Evolutionary conservation across 2,797 vertebrate genomes (phyloP).

Genomic region (Knipowitschia caucasica): DNA sequence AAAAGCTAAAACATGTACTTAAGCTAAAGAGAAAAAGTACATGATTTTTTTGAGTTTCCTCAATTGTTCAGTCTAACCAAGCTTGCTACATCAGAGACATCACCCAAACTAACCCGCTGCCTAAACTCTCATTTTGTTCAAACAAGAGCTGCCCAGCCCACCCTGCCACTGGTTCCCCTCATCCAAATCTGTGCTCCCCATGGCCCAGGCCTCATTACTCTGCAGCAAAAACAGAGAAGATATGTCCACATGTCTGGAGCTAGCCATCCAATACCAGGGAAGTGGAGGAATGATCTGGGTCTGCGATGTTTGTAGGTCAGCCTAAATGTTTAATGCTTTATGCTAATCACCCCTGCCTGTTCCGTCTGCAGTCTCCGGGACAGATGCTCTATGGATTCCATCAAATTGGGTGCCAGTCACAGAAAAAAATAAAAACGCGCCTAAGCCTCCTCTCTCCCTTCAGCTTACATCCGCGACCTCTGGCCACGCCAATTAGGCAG

Average conservation of each 20-base stretch:
- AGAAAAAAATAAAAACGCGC: constrained; percentile 21
- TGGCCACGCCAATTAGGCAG: constrained; percentile 70
- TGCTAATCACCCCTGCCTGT: constrained; percentile 59
- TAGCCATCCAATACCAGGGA: constrained; percentile 27
- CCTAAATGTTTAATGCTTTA: constrained; percentile 79
- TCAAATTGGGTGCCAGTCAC: constrained; percentile 1
- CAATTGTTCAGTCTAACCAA: neutral
- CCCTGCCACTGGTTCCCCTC: constrained; percentile 14
- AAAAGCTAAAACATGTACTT: too few species aligned
- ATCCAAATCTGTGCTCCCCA: constrained; percentile 27
- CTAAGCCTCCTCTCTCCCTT: constrained; percentile 20
- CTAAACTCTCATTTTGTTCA: constrained; percentile 30
- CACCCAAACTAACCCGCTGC: constrained; percentile 1
- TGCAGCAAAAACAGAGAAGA: constrained; percentile 42
- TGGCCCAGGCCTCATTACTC: constrained; percentile 54
- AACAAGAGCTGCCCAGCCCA: constrained; percentile 30
- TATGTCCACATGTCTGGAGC: constrained; percentile 19
- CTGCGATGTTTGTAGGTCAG: constrained; percentile 74
- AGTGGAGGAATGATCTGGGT: constrained; percentile 35
- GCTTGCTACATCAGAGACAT: neutral
- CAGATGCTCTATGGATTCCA: constrained; percentile 28
- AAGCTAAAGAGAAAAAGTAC: neutral
- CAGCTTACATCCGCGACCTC: constrained; percentile 40
- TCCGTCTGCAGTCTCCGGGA: constrained; percentile 28
- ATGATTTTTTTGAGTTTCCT: neutral